Evolutionary conservation across 1,140 invertebrate species (phyloP), one percentile per base, ranked within the genome.

Genomic region (Eupristina koningsbergeri): DNA sequence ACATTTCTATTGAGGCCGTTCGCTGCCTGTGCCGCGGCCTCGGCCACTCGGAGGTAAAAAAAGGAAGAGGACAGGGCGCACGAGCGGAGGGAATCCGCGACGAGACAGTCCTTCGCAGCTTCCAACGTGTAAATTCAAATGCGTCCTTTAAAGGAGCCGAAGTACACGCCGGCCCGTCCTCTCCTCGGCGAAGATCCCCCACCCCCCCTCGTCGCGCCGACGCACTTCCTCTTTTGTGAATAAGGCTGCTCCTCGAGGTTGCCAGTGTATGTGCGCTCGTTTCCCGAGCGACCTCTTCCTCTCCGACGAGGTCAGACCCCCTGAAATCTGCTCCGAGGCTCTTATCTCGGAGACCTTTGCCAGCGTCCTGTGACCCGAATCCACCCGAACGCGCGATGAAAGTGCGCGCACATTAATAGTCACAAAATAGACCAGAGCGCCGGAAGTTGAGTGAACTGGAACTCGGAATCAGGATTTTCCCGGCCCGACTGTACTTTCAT

Each of bases 71-170:
- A 29, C 22, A 29, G 50, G 22, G 41, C 41, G 26, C 58, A 13
- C 63, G 53, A 58, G 13, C 2, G 9, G 53, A 58, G 5, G 15
- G 5, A 67, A 67, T 67, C 64, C 64, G 50, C 71, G 69, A 74
- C 75, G 80, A 81, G 69, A 82, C 41, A 50, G 58, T 81, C 69
- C 45, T 81, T 81, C 80, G 80, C 80, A 13, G 53, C 19, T 58
- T 26, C 53, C 53, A 26, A 19, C 53, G 80, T 81, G 80, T 61
- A 80, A 80, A 80, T 80, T 80, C 78, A 80, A 63, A 53, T 31
- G 29, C 58, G 26, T 80, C 78, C 78, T 80, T 80, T 80, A 31
- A 71, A 80, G 41, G 64, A 8, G 79, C 47, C 22, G 53, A 2
- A 26, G 50, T 11, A 5, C n/a, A n/a, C n/a, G n/a, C 22, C 47